Base-by-base conservation (phyloP, 2,113 vertebrate species). In the Saguinus midas region DNA sequence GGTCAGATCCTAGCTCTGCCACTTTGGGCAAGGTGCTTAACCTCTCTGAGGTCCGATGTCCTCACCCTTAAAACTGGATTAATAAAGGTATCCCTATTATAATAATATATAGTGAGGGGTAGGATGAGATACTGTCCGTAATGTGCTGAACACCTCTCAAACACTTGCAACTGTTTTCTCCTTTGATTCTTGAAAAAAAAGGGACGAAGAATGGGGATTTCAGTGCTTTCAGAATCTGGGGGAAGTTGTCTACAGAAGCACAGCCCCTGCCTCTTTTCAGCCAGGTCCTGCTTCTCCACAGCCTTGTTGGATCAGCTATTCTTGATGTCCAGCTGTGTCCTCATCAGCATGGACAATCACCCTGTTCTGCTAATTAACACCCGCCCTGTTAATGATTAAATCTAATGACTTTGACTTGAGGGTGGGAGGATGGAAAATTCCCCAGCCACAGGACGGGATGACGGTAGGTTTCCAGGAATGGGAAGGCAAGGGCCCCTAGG, bases 311-410 rank as follows among this genome's bases (percentile, higher is more conserved):
- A n/a, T 87, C 90, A 82, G 70, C 97, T 92, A 64, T 94, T 96
- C 91, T 73, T 75, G 20, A 32, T 72, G 93, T 91, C 94, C 95
- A 96, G 94, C 89, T 97, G 97, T 95, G 91, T 78, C 93, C 94
- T 94, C 89, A 84, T 87, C 82, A 85, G 83, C 96, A 84, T 48
- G 96, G 96, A 87, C 83, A 61, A 83, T 87, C 91, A 95, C 85
- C 45, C 55, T 81, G 40, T 58, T 68, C 87, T 57, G 94, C 95
- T 96, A 96, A 97, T 98, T 97, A 97, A 87, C 85, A 92, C 80
- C 45, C 7, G 1, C n/a, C 55, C 72, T 80, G 97, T 97, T 96
- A 98, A 98, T 98, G 92, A 98, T 98, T 98, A 97, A 85, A 96
- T 94, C 84, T 95, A 96, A 97, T 92, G 97, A 96, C 90, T 97